Percentiles rank a stretch among this genome's conserved stretches.
phyloP scores from a whole-genome alignment of 2,113 vertebrate genomes.

The Tenrec ecaudatus region DNA sequence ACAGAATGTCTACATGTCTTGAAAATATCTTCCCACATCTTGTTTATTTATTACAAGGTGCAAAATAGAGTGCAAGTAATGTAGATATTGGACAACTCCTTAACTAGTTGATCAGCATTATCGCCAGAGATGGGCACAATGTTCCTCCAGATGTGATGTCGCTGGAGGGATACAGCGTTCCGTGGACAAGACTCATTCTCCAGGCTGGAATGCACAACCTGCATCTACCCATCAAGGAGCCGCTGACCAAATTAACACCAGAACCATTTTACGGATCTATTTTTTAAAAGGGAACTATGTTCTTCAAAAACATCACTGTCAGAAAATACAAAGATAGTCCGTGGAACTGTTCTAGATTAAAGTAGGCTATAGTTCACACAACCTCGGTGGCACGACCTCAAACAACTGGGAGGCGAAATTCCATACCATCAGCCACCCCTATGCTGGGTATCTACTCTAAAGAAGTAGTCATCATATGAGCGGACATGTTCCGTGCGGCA shows the following conservation, averaged over 20 bases:
- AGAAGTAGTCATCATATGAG: too few relatives aligned
- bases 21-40: not conserved
- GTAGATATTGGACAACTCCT: not conserved
- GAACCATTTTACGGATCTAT: not conserved
- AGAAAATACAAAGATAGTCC: not conserved
- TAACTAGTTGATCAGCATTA: not conserved
- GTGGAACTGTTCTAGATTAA: too few relatives aligned
- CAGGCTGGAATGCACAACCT: not conserved
- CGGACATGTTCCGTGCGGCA: too few relatives aligned
- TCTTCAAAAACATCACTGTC: conserved; percentile 5
- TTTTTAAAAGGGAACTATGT: too few relatives aligned
- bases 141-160: not conserved
- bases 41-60: not conserved
- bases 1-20: not conserved
- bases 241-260: not conserved
- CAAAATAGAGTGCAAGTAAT: not conserved
- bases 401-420: too few relatives aligned
- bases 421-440: too few relatives aligned
- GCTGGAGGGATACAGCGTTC: not conserved
- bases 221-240: not conserved
- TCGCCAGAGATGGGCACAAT: not conserved
- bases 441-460: too few relatives aligned
- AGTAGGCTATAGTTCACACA: too few relatives aligned
- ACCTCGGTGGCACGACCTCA: too few relatives aligned
- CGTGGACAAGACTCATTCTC: not conserved